phyloP scores from a whole-genome alignment of 2,797 vertebrate species.

The Hylomyscus alleni region DNA sequence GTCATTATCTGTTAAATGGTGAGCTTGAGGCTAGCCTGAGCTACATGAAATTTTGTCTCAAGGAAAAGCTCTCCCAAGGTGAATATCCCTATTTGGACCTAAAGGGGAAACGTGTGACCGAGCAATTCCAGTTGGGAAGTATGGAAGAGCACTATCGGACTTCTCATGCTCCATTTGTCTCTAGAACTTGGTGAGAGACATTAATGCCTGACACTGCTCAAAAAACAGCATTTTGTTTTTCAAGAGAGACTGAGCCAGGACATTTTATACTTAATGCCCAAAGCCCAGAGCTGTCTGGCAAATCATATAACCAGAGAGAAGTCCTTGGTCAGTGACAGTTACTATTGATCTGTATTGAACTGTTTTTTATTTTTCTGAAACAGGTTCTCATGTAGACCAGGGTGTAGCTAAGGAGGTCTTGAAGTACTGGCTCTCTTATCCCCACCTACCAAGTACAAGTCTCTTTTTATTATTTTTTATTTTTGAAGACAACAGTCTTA shows the following conservation, averaged over 20 bases:
- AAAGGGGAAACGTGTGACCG: constrained; percentile 30
- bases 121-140: not conserved
- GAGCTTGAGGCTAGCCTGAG: not conserved
- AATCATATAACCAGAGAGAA: constrained; percentile 30
- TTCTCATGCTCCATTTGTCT: constrained; percentile 8
- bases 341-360: not conserved
- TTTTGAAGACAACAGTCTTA: not conserved
- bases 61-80: not conserved
- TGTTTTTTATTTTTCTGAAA: not conserved
- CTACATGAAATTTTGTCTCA: not conserved
- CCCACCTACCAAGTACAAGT: not conserved
- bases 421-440: too few species aligned
- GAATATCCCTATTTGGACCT: not conserved
- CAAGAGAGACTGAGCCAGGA: constrained; percentile 47
- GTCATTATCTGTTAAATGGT: not conserved
- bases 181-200: not conserved
- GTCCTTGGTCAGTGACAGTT: not conserved
- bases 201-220: constrained; percentile 16
- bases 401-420: not conserved
- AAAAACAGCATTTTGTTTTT: constrained; percentile 35
- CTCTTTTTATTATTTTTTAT: not conserved
- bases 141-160: constrained; percentile 28
- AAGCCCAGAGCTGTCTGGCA: constrained; percentile 37
- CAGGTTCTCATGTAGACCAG: not conserved
- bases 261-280: constrained; percentile 39